phyloP scores from a whole-genome alignment of 2,113 vertebrate genomes.

The Varanus komodoensis region DNA sequence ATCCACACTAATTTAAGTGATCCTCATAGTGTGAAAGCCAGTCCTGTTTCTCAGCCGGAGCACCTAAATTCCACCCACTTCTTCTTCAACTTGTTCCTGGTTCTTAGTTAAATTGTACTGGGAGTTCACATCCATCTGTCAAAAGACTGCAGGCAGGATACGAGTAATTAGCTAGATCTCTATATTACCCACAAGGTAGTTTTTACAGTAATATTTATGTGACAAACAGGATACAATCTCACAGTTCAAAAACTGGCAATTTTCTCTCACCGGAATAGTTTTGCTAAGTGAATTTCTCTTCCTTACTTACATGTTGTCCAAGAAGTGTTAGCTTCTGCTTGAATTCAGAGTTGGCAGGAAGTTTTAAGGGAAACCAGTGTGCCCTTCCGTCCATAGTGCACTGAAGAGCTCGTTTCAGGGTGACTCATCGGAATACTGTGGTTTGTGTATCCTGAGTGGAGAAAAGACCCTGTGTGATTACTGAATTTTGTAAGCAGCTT shows the following conservation, averaged over 20 bases:
- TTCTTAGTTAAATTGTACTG: neutral
- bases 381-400: slow-evolving; percentile 79
- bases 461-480: slow-evolving; percentile 70
- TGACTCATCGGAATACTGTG: slow-evolving; percentile 86
- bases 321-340: slow-evolving; percentile 71
- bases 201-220: neutral
- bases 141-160: neutral
- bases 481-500: slow-evolving; percentile 66
- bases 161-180: neutral
- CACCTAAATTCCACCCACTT: neutral
- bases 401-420: slow-evolving; percentile 73
- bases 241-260: slow-evolving; percentile 62
- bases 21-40: neutral
- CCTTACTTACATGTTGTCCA: slow-evolving; percentile 71
- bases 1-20: neutral
- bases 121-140: neutral
- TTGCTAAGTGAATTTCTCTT: slow-evolving; percentile 67
- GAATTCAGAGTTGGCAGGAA: slow-evolving; percentile 81
- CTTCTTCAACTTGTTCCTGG: neutral
- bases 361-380: slow-evolving; percentile 78
- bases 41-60: neutral
- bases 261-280: slow-evolving; percentile 68
- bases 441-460: slow-evolving; percentile 83
- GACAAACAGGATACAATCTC: slow-evolving; percentile 73
- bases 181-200: neutral